Percentiles rank a stretch among this genome's conserved stretches.
Evolutionary conservation across 1,140 invertebrate genomes (phyloP).

Genomic region (Bombus consobrinus): DNA sequence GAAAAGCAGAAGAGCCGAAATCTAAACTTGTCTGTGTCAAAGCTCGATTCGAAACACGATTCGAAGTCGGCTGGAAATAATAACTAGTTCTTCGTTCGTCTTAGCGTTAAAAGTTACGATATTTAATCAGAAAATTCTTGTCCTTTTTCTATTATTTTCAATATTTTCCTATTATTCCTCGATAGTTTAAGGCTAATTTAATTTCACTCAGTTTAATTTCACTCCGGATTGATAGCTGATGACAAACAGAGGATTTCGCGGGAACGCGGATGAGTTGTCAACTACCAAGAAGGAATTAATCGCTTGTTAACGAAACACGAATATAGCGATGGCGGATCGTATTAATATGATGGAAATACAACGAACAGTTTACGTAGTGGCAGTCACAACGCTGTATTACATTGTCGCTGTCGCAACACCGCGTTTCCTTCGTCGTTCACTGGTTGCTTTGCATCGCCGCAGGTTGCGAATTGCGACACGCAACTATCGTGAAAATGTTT

Average conservation of each 20-base stretch:
- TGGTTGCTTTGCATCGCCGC: background rate
- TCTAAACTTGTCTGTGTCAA: too few species aligned
- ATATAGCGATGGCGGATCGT: background rate
- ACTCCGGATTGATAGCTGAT: background rate
- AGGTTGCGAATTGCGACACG: background rate
- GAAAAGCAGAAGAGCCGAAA: background rate
- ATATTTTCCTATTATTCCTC: too few species aligned
- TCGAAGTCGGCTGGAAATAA: too few species aligned
- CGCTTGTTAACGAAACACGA: background rate
- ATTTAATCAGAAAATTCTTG: background rate
- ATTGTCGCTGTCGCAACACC: background rate
- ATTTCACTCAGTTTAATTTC: too few species aligned
- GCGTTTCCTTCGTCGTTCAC: background rate
- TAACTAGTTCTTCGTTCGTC: too few species aligned
- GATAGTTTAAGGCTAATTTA: too few species aligned
- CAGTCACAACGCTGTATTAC: background rate
- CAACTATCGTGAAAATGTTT: background rate
- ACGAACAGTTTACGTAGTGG: background rate
- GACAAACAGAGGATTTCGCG: background rate
- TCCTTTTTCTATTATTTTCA: too few species aligned
- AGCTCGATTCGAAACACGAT: too few species aligned
- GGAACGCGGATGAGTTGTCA: background rate
- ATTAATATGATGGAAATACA: conserved; percentile 5
- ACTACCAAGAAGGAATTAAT: conserved; percentile 19
- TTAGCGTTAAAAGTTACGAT: too few species aligned